These are phyloP conservation scores for Fabriciana adippe DNA, from an alignment of 2,888 invertebrate species.

Conservation along the genomic window DNA sequence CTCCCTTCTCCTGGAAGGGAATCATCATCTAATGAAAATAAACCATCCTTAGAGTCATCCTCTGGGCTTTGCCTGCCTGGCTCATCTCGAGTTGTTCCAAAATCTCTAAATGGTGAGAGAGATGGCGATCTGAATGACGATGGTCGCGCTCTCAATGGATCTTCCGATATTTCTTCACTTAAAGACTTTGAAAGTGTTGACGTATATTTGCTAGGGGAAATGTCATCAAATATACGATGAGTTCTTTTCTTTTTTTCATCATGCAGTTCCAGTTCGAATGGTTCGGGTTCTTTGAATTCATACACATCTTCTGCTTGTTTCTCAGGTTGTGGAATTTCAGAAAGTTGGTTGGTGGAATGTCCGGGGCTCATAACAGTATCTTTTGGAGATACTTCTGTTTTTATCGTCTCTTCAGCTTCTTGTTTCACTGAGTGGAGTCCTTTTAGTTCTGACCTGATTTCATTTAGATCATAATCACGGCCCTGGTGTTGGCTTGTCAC, in stretches of 20 bases:
- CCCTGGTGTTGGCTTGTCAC: conserved; percentile 62
- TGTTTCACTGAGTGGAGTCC: conserved; percentile 84
- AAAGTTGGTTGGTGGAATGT: conserved; percentile 41
- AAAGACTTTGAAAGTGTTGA: conserved; percentile 71
- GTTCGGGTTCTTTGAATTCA: conserved; percentile 94
- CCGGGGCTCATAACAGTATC: conserved; percentile 47
- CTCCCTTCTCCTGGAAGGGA: conserved; percentile 82
- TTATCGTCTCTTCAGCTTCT: conserved; percentile 64
- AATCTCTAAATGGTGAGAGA: conserved; percentile 73
- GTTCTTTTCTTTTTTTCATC: conserved; percentile 79
- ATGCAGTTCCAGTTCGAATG: conserved; percentile 91
- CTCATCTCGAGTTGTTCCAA: conserved; percentile 76
- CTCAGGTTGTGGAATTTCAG: conserved; percentile 57
- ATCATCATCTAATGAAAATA: conserved; percentile 83
- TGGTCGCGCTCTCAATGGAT: conserved; percentile 60
- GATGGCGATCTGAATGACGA: conserved; percentile 68
- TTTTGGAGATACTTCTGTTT: conserved; percentile 59
- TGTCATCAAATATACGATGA: conserved; percentile 78
- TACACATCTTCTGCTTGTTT: conserved; percentile 87
- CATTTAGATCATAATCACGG: conserved; percentile 91
- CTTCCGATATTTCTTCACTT: conserved; percentile 82
- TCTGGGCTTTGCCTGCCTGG: conserved; percentile 84
- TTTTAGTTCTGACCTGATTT: conserved; percentile 92
- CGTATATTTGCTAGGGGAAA: conserved; percentile 76
- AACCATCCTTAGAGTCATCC: conserved; percentile 83